phyloP scores from a whole-genome alignment of 2,888 invertebrate species.

The Chaetoderma sp. region DNA sequence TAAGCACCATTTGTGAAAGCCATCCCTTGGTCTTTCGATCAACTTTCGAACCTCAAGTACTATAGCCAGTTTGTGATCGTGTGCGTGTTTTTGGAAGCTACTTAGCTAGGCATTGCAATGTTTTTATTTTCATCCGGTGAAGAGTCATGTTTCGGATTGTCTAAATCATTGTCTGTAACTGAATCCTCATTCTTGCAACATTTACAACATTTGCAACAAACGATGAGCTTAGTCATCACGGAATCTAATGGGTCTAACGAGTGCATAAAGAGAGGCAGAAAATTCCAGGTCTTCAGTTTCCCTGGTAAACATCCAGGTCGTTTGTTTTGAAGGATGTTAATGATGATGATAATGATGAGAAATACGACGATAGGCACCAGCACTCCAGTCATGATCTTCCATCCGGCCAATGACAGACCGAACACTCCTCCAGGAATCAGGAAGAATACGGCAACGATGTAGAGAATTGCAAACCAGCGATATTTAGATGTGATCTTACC shows the following conservation, averaged over 20 bases:
- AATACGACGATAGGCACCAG: constrained; percentile 53
- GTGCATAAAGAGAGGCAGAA: constrained; percentile 55
- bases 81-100: no score
- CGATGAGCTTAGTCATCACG: constrained; percentile 49
- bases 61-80: no score
- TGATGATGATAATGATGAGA: constrained; percentile 48
- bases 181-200: no score
- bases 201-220: constrained; percentile 44
- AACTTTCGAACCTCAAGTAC: no score
- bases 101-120: no score
- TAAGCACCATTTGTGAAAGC: no score
- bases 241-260: constrained; percentile 59
- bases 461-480: constrained; percentile 73
- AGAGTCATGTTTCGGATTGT: no score
- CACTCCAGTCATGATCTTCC: constrained; percentile 51
- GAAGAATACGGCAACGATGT: constrained; percentile 65
- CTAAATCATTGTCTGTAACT: no score
- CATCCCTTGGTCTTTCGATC: no score
- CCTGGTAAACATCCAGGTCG: constrained; percentile 49
- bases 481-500: constrained; percentile 73
- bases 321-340: constrained; percentile 59
- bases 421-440: constrained; percentile 57
- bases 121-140: no score
- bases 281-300: constrained; percentile 61
- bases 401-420: constrained; percentile 55